A percentile compares a stretch with the other conserved stretches of the same genome.
phyloP scores from a whole-genome alignment of 2,113 vertebrate species.

The Lophotis ruficrista region DNA sequence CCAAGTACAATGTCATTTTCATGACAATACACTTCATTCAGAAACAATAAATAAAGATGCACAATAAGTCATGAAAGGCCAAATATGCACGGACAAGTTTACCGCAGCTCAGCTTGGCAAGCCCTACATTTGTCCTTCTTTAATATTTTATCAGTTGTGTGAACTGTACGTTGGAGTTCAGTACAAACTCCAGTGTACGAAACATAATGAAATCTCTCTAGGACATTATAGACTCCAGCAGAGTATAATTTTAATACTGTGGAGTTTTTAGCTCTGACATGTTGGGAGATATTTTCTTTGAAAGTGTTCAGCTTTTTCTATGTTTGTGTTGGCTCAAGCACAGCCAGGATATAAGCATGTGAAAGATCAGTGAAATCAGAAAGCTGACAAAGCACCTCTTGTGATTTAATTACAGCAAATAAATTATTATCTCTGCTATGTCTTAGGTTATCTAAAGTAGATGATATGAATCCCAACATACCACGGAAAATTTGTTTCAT shows the following conservation, averaged over 20 bases:
- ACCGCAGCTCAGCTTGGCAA: constrained; percentile 11
- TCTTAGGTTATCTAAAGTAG: constrained; percentile 51
- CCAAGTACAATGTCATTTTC: constrained; percentile 75
- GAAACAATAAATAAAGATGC: constrained; percentile 66
- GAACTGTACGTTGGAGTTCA: constrained; percentile 27
- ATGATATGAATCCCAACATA: constrained; percentile 17
- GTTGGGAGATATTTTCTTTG: constrained; percentile 51
- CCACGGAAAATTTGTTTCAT: constrained; percentile 13
- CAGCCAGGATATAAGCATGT: not conserved
- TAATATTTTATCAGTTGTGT: constrained; percentile 55
- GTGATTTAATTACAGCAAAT: constrained; percentile 38
- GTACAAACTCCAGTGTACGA: not conserved
- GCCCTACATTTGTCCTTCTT: constrained; percentile 56
- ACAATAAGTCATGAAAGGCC: constrained; percentile 67
- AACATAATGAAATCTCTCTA: constrained; percentile 50
- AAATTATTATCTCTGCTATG: constrained; percentile 56
- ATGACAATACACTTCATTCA: constrained; percentile 62
- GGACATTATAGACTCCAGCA: constrained; percentile 30
- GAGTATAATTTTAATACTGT: constrained; percentile 10
- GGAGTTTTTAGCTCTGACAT: constrained; percentile 34
- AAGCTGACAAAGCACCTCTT: not conserved
- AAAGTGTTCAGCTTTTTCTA: constrained; percentile 25
- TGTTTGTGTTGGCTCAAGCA: not conserved
- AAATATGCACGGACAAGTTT: constrained; percentile 60
- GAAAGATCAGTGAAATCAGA: not conserved